Base-by-base conservation (phyloP, 2,888 invertebrate species). In the Aricia artaxerxes region DNA sequence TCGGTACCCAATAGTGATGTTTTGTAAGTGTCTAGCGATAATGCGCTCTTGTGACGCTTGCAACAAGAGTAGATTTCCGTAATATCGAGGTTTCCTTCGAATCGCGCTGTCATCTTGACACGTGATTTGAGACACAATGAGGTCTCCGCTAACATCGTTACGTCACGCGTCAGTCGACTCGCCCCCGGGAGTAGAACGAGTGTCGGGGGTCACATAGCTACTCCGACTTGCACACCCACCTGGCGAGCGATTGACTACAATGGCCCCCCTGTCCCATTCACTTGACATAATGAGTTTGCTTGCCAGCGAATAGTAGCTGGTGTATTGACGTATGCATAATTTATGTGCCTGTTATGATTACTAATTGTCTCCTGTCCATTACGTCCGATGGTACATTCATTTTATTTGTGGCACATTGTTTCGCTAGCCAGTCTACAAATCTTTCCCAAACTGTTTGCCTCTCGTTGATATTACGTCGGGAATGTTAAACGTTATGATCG, bases 151-250 rank as follows among this genome's bases (percentile, higher is more conserved):
- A 79, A 80, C 78, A 76, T 35, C 11, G 61, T 73, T 73, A 80
- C 79, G 83, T 83, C 81, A 81, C 80, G 57, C 57, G 57, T 57
- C 57, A 83, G 81, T 73, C 79, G 80, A 81, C 82, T 82, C 81
- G 82, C 84, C 82, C 83, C 82, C 81, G 79, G 81, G 81, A 81
- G 81, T 80, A 77, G 80, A 82, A 80, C 78, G 81, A 79, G 79
- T 85, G 89, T 87, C 90, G 87, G 84, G 84, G 86, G 86, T 87
- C 86, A 84, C 83, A 83, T 85, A 87, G 88, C 91, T 89, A 91
- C 92, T 91, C 90, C 90, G 87, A 83, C 88, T 91, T 91, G 92
- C 91, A 93, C 94, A 90, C 94, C 94, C 94, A 93, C 92, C 90
- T 90, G 89, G 89, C 88, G 84, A 87, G 81, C 86, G 85, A 93